phyloP scores from a whole-genome alignment of 2,797 vertebrate species.

The Pangasius macronema region DNA sequence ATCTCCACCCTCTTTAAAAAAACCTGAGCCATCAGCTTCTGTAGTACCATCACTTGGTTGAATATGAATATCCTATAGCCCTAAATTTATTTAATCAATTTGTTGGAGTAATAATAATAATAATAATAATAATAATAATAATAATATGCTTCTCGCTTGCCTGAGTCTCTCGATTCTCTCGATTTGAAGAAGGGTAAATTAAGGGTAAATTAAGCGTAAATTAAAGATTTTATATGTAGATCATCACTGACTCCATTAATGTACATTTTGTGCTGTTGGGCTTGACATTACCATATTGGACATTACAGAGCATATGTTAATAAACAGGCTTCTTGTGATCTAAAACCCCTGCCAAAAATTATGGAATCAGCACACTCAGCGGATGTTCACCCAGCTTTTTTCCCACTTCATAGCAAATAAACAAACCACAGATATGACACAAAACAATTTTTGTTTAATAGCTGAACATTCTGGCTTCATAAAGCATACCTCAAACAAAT shows the following conservation, averaged over 20 bases:
- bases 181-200: background rate
- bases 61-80: background rate
- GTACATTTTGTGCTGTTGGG: too few species aligned
- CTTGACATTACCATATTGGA: background rate
- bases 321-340: background rate
- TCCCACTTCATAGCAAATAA: background rate
- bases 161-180: background rate
- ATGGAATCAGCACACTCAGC: too few species aligned
- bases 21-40: conserved; percentile 5
- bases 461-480: background rate
- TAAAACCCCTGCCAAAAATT: too few species aligned
- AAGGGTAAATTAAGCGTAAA: background rate
- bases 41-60: background rate
- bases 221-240: background rate
- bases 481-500: background rate
- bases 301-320: background rate
- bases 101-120: too few species aligned
- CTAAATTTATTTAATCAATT: background rate
- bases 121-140: background rate
- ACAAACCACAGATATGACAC: background rate
- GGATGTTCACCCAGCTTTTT: background rate
- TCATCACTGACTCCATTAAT: background rate
- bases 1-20: conserved; percentile 3
- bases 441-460: background rate
- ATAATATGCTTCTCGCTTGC: background rate